Conservation (phyloP, 2,888 invertebrate genomes). For the Thelaira solivaga region DNA sequence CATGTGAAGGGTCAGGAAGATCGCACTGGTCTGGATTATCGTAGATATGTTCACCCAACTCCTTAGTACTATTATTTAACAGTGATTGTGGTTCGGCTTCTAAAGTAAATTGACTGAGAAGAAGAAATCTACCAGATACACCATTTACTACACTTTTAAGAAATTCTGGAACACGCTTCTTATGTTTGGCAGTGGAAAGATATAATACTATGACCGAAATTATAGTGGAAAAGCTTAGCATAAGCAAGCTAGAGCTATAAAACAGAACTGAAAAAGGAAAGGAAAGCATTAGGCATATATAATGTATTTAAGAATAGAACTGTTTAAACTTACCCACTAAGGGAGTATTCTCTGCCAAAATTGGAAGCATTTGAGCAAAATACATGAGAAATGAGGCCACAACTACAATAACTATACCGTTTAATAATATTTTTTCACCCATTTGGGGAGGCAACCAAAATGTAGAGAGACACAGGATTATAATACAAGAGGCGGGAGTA, state of each 20-base stretch:
- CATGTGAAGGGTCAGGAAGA: conserved; percentile 64
- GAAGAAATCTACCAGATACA: conserved; percentile 67
- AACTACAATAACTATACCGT: conserved; percentile 80
- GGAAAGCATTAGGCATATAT: not conserved
- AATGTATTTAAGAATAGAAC: not conserved
- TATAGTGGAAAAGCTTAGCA: conserved; percentile 78
- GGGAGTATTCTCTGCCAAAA: conserved; percentile 77
- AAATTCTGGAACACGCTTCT: conserved; percentile 77
- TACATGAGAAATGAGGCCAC: conserved; percentile 82
- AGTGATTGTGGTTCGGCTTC: conserved; percentile 66
- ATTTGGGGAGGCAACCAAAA: conserved; percentile 84
- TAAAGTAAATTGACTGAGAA: conserved; percentile 71
- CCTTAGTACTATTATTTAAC: conserved; percentile 68
- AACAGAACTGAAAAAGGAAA: conserved; percentile 78
- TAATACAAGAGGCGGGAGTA: conserved; percentile 81
- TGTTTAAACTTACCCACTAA: conserved; percentile 74
- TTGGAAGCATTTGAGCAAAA: conserved; percentile 79
- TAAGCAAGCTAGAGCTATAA: conserved; percentile 79
- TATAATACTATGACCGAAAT: conserved; percentile 79
- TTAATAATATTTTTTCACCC: conserved; percentile 82
- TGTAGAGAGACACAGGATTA: conserved; percentile 80
- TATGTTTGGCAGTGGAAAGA: conserved; percentile 77
- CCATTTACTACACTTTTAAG: conserved; percentile 73
- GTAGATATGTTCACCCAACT: conserved; percentile 69
- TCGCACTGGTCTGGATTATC: conserved; percentile 63